These are phyloP conservation scores for Nipponacmea schrenckii DNA, from an alignment of 2,888 invertebrate species.

Conservation along the genomic window DNA sequence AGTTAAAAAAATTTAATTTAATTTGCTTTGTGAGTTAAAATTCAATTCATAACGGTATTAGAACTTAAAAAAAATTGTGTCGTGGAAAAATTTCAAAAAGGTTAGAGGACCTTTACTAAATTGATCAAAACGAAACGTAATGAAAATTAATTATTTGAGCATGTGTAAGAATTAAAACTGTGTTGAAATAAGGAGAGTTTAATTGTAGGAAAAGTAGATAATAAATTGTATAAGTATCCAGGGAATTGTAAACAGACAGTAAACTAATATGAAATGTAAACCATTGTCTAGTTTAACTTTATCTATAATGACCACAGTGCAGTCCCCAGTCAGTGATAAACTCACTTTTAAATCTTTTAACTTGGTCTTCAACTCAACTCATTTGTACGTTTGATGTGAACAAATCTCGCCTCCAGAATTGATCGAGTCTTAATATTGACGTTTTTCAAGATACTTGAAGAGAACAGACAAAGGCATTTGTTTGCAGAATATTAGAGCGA, in stretches of 20 bases:
- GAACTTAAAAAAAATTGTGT: too few species aligned
- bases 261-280: too few species aligned
- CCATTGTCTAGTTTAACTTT: too few species aligned
- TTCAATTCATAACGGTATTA: too few species aligned
- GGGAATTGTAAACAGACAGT: not conserved
- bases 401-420: not conserved
- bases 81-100: too few species aligned
- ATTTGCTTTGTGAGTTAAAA: too few species aligned
- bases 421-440: not conserved
- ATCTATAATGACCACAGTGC: not conserved
- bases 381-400: slow-evolving; percentile 1
- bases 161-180: too few species aligned
- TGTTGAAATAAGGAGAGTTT: too few species aligned
- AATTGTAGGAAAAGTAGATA: not conserved
- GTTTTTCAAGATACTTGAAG: slow-evolving; percentile 5
- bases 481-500: slow-evolving; percentile 8
- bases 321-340: not conserved
- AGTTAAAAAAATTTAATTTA: too few species aligned
- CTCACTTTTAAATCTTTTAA: not conserved
- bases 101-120: too few species aligned
- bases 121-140: too few species aligned
- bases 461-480: slow-evolving; percentile 7
- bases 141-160: too few species aligned
- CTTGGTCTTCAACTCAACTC: not conserved
- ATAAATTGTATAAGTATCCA: not conserved